phyloP scores from a whole-genome alignment of 2,797 vertebrate genomes.

The Falco concolor region DNA sequence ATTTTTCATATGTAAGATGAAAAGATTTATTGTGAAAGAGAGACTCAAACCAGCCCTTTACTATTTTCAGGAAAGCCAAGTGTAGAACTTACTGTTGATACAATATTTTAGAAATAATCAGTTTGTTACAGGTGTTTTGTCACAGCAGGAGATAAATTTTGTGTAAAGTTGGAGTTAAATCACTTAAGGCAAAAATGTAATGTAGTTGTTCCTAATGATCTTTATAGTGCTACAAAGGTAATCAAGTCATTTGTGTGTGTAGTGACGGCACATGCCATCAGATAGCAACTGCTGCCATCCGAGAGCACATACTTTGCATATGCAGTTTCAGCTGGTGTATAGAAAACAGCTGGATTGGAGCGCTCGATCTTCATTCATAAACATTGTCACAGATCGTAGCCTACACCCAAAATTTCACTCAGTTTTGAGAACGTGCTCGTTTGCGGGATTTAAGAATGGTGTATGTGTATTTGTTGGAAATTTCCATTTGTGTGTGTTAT shows the following conservation, averaged over 20 bases:
- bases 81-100: not conserved
- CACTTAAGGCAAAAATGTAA: not conserved
- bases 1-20: constrained; percentile 10
- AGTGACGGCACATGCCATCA: not conserved
- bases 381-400: rapidly evolving
- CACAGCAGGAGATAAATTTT: not conserved
- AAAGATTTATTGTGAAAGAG: constrained; percentile 8
- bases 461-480: not conserved
- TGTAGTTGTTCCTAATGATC: not conserved
- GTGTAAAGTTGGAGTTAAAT: not conserved
- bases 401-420: not conserved
- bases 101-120: constrained; percentile 16
- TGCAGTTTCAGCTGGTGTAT: not conserved
- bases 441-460: rapidly evolving
- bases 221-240: not conserved
- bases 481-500: not conserved
- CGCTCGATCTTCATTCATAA: not conserved
- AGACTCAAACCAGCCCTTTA: not conserved
- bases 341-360: not conserved
- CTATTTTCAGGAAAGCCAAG: not conserved
- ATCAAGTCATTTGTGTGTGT: not conserved
- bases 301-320: not conserved
- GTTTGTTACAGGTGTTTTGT: not conserved
- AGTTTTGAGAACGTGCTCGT: rapidly evolving
- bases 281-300: not conserved